Evolutionary conservation across 2,888 invertebrate species (phyloP).

Genomic region (Phaedon cochleariae): DNA sequence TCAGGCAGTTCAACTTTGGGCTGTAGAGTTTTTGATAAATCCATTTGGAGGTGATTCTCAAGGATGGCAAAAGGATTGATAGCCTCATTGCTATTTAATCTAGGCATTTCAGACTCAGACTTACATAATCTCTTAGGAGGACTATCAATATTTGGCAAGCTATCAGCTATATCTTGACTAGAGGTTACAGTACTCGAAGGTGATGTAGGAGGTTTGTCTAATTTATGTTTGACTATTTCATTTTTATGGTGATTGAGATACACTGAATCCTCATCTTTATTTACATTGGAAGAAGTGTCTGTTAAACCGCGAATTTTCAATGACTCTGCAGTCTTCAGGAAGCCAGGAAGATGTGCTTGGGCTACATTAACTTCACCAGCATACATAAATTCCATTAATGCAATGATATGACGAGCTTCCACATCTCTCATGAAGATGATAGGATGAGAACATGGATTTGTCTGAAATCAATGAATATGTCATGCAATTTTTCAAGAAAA

Average conservation of each 20-base stretch:
- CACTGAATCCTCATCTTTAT: slow-evolving; percentile 22
- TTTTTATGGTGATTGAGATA: slow-evolving; percentile 35
- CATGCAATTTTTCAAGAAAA: not conserved
- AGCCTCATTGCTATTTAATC: slow-evolving; percentile 49
- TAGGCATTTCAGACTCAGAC: slow-evolving; percentile 50
- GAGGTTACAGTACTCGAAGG: slow-evolving; percentile 58
- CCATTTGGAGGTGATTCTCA: slow-evolving; percentile 49
- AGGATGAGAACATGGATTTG: slow-evolving; percentile 85
- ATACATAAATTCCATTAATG: slow-evolving; percentile 86
- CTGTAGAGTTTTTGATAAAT: slow-evolving; percentile 58
- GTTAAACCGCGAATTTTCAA: slow-evolving; percentile 81
- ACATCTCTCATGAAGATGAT: slow-evolving; percentile 88
- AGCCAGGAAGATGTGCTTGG: slow-evolving; percentile 78
- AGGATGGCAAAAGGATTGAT: slow-evolving; percentile 55
- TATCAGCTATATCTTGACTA: slow-evolving; percentile 56
- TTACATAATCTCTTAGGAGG: slow-evolving; percentile 54
- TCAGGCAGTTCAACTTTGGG: slow-evolving; percentile 80
- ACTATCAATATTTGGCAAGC: slow-evolving; percentile 45
- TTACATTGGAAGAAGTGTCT: slow-evolving; percentile 64
- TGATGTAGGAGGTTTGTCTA: slow-evolving; percentile 43
- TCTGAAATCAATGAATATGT: slow-evolving; percentile 65
- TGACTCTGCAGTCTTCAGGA: slow-evolving; percentile 81
- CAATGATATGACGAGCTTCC: slow-evolving; percentile 78
- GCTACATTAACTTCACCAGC: slow-evolving; percentile 86
- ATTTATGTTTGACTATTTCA: slow-evolving; percentile 32